phyloP scores from a whole-genome alignment of 2,888 invertebrate genomes.

The Leptinotarsa tumamoca region DNA sequence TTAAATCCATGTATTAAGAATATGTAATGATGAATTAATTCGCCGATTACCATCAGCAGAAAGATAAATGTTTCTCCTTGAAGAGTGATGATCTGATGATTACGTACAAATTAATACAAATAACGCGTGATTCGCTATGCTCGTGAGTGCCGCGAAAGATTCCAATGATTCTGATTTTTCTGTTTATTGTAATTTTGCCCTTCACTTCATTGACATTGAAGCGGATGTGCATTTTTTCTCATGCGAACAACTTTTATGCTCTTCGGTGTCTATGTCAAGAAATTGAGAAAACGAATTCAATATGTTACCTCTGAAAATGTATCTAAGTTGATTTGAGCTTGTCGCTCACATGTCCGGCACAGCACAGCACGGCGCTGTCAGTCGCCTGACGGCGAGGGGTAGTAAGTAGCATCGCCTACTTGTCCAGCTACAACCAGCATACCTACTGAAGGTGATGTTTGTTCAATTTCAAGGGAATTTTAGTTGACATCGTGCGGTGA shows the following conservation, averaged over 20 bases:
- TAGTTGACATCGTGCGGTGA: too few species aligned
- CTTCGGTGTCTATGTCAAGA: too few species aligned
- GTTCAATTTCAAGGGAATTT: too few species aligned
- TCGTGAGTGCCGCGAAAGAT: not conserved
- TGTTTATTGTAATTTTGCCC: not conserved
- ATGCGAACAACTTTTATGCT: not conserved
- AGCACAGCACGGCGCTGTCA: too few species aligned
- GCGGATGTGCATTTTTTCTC: not conserved
- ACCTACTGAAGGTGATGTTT: too few species aligned
- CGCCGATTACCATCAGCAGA: slow-evolving; percentile 20
- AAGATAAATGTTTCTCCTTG: slow-evolving; percentile 28
- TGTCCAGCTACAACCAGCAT: too few species aligned
- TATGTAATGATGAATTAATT: slow-evolving; percentile 27
- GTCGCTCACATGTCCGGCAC: too few species aligned
- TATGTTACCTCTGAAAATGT: too few species aligned
- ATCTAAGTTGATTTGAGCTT: too few species aligned
- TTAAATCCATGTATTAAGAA: slow-evolving; percentile 16
- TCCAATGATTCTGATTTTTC: not conserved
- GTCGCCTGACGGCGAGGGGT: too few species aligned
- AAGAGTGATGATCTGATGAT: slow-evolving; percentile 21
- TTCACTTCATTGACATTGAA: not conserved
- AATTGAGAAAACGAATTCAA: too few species aligned
- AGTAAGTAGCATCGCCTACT: too few species aligned
- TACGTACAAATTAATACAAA: slow-evolving; percentile 20
- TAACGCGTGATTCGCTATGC: slow-evolving; percentile 2